phyloP scores from a whole-genome alignment of 1,140 invertebrate genomes.

The Marisa cornuarietis region DNA sequence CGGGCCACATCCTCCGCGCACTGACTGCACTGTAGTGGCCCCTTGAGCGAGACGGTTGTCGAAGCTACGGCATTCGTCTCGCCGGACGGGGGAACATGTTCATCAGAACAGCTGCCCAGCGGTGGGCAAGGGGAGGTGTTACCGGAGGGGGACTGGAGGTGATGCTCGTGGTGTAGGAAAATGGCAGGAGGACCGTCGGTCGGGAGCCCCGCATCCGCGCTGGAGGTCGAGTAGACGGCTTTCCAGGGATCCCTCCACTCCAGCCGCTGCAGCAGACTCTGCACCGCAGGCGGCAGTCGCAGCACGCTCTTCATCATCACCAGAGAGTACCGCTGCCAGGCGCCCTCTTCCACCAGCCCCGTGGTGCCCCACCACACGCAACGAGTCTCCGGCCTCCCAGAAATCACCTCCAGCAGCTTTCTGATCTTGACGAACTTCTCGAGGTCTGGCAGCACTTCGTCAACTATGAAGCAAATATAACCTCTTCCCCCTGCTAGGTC shows the following conservation, averaged over 20 bases:
- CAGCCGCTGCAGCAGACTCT: constrained; percentile 12
- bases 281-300: constrained; percentile 3
- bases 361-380: too few relatives aligned
- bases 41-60: not conserved
- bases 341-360: too few relatives aligned
- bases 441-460: too few relatives aligned
- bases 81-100: too few relatives aligned
- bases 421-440: too few relatives aligned
- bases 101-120: too few relatives aligned
- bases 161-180: constrained; percentile 4
- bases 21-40: not conserved
- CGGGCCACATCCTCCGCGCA: not conserved
- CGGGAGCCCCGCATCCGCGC: constrained; percentile 9
- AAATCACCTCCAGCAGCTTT: too few relatives aligned
- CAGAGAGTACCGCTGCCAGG: not conserved
- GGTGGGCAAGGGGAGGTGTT: too few relatives aligned
- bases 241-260: constrained; percentile 13
- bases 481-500: too few relatives aligned
- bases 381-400: too few relatives aligned
- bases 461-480: too few relatives aligned
- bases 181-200: constrained; percentile 13
- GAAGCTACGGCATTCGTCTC: too few relatives aligned
- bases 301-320: not conserved
- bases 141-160: not conserved
- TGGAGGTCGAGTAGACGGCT: not conserved